Conservation (phyloP, 2,888 invertebrate species). For the Chromoteleia sp. region DNA sequence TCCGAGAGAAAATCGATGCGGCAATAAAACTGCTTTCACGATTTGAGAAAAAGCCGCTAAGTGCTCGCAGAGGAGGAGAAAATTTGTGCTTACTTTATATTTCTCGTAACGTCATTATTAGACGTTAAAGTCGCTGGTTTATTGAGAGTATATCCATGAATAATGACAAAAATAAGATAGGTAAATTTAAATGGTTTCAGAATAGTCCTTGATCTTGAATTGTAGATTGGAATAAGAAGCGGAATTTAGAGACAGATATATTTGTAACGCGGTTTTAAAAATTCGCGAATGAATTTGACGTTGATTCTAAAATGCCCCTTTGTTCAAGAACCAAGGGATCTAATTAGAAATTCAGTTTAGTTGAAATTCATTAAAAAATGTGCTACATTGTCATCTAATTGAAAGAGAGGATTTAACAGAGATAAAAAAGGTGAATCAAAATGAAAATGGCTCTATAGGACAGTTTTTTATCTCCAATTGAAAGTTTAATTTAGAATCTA, state of each 20-base stretch:
- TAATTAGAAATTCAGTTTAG: background rate
- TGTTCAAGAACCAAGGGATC: background rate
- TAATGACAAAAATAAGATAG: background rate
- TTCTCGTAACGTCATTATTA: background rate
- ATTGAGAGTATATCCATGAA: background rate
- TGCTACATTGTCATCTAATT: background rate
- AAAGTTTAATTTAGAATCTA: background rate
- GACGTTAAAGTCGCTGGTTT: background rate
- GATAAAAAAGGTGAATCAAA: conserved; percentile 3
- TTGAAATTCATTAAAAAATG: background rate
- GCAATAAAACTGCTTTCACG: conserved; percentile 46
- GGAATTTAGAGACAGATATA: background rate
- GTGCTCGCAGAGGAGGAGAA: background rate
- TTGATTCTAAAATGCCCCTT: background rate
- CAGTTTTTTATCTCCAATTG: too few relatives aligned
- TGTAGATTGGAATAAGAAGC: background rate
- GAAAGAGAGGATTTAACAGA: background rate
- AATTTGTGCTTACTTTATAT: background rate
- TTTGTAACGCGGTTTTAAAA: background rate
- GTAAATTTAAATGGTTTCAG: conserved; percentile 4
- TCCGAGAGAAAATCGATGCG: conserved; percentile 66
- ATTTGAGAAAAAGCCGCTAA: conserved; percentile 16
- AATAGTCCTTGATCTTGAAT: conserved; percentile 40
- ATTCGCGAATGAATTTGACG: too few relatives aligned
- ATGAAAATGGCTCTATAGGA: background rate